These are phyloP conservation scores for Aporophyla nigra DNA, from an alignment of 2,888 invertebrate genomes.

Conservation along the genomic window DNA sequence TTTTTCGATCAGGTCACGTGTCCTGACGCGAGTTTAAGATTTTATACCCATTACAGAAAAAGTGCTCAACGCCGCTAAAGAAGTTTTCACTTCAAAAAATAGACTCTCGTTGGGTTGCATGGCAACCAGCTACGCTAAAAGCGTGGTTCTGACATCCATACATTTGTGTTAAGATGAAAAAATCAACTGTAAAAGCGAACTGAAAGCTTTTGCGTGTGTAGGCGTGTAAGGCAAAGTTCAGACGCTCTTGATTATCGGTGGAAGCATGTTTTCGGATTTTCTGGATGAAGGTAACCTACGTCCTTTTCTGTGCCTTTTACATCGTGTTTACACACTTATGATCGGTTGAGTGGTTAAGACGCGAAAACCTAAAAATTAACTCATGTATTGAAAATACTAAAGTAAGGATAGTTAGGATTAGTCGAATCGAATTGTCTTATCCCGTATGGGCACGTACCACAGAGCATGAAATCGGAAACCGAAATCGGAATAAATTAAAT, in stretches of 20 bases:
- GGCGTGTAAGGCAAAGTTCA: constrained; percentile 1
- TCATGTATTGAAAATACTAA: neutral
- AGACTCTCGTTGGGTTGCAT: neutral
- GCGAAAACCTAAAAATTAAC: too few relatives aligned
- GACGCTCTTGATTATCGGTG: neutral
- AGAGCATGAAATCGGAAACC: neutral
- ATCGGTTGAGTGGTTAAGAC: too few relatives aligned
- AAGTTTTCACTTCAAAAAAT: too few relatives aligned
- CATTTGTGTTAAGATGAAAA: constrained; percentile 18
- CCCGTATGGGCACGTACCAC: neutral
- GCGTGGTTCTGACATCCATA: constrained; percentile 9
- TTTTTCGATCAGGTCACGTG: too few relatives aligned
- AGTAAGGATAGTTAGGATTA: neutral
- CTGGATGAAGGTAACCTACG: neutral
- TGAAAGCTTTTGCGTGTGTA: constrained; percentile 37
- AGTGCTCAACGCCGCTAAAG: too few relatives aligned
- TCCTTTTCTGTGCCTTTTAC: neutral
- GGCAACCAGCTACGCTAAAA: constrained; percentile 21
- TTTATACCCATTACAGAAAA: too few relatives aligned
- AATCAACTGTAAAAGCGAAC: constrained; percentile 9
- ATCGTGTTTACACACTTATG: too few relatives aligned
- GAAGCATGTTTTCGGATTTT: neutral
- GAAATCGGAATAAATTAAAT: neutral
- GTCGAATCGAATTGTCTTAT: neutral
- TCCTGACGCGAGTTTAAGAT: too few relatives aligned